Base-by-base conservation (phyloP, 2,113 vertebrate genomes). In the Leiothrix lutea region DNA sequence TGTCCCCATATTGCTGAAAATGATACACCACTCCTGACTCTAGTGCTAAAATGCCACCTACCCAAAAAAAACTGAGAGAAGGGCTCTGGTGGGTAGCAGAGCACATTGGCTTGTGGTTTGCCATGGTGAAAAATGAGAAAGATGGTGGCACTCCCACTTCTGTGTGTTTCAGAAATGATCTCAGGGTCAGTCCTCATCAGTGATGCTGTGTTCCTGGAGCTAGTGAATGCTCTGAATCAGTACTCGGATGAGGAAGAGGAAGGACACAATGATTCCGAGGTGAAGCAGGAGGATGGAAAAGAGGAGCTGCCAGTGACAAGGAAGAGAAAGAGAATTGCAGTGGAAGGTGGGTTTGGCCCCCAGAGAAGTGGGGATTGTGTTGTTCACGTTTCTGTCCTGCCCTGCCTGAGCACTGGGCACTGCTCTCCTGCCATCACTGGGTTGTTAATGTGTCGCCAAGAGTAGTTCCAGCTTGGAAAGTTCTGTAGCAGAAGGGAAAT, bases 161-260 rank as follows among this genome's bases (percentile, higher is more conserved):
- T 75, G 62, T 94, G 26, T 91, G 74, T 96, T 97, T 73, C 89
- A 98, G 98, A 98, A 92, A 98, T 98, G 97, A 98, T 98, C 80
- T 96, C 98, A 80, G 99, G 99, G 42, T 99, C 99, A 3, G 99
- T 99, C 29, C 98, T 99, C 74, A 99, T 99, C 96, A 99, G 98
- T 5, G 99, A 99, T 25, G 98, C 99, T 66, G 98, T 99, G 87
- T 99, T 99, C 92, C 98, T 99, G 96, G 99, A 99, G 98, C 97
- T 99, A 28, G 99, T 99, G 77, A 99, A 99, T 4, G 99, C 99
- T 57, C 95, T 99, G 94, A 99, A 98, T 89, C 99, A 99, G 69
- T 99, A 99, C 86, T 99, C 99, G 0, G 99, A 99, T 3, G 98
- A 99, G 14, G 99, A 99, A 11, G 99, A 99, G 19, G 99, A 99